These are phyloP conservation scores for Achroia grisella DNA, from an alignment of 1,140 invertebrate species.

Conservation along the genomic window DNA sequence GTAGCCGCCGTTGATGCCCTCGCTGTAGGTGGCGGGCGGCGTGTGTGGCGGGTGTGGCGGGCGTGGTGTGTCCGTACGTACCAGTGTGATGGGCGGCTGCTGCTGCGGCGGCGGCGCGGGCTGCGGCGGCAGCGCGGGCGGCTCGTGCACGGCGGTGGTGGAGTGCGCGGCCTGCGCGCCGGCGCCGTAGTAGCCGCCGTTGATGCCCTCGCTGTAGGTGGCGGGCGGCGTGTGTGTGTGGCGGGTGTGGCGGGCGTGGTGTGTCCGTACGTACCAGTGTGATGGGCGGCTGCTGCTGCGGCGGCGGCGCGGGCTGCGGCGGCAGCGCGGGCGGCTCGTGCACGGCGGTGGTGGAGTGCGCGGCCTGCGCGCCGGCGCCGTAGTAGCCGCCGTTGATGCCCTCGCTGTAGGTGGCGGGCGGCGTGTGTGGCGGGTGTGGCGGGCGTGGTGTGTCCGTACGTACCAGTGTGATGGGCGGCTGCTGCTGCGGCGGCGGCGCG, in stretches of 20 bases:
- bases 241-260: too few relatives aligned
- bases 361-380: conserved; percentile 45
- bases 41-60: conserved; percentile 63
- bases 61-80: neutral
- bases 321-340: conserved; percentile 49
- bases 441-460: too few relatives aligned
- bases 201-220: conserved; percentile 63
- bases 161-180: conserved; percentile 56
- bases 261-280: conserved; percentile 3
- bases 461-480: conserved; percentile 53
- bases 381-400: conserved; percentile 65
- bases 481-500: conserved; percentile 17
- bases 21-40: conserved; percentile 69
- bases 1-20: conserved; percentile 63
- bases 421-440: conserved; percentile 63
- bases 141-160: conserved; percentile 56
- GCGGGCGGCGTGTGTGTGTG: conserved; percentile 73
- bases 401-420: conserved; percentile 66
- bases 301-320: conserved; percentile 36
- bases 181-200: conserved; percentile 56
- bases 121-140: conserved; percentile 41
- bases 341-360: conserved; percentile 58
- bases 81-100: conserved; percentile 14
- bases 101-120: conserved; percentile 33
- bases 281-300: conserved; percentile 20